Conservation (phyloP, 1,140 invertebrate genomes). For the Drosophila orena region DNA sequence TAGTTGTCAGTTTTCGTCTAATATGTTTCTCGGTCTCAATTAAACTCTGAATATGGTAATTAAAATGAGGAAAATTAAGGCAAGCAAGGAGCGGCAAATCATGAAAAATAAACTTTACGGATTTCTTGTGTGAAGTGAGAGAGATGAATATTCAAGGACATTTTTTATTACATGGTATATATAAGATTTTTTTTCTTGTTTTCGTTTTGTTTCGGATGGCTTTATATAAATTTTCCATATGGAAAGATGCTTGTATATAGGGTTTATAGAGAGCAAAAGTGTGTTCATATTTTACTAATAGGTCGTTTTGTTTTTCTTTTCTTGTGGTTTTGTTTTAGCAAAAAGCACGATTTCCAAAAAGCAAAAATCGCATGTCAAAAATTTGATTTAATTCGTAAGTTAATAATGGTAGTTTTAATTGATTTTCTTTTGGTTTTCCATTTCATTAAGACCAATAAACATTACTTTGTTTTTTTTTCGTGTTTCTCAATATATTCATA, state of each 20-base stretch:
- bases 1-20: slow-evolving; percentile 37
- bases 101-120: background rate
- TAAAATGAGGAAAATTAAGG: slow-evolving; percentile 6
- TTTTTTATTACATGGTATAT: slow-evolving; percentile 42
- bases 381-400: slow-evolving; percentile 77
- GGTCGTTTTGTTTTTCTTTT: slow-evolving; percentile 38
- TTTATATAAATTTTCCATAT: slow-evolving; percentile 61
- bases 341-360: slow-evolving; percentile 81
- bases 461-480: slow-evolving; percentile 19
- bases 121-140: background rate
- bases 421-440: slow-evolving; percentile 32
- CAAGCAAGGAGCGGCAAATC: slow-evolving; percentile 29
- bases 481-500: slow-evolving; percentile 49
- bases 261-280: slow-evolving; percentile 76
- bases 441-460: slow-evolving; percentile 60
- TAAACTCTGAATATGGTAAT: slow-evolving; percentile 26
- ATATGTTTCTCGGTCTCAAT: slow-evolving; percentile 29
- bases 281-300: slow-evolving; percentile 58
- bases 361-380: slow-evolving; percentile 80
- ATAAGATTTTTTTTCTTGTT: slow-evolving; percentile 22
- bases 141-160: slow-evolving; percentile 28
- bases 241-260: slow-evolving; percentile 75
- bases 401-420: slow-evolving; percentile 62
- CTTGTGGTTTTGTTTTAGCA: slow-evolving; percentile 57
- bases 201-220: slow-evolving; percentile 28